phyloP scores from a whole-genome alignment of 2,888 invertebrate genomes.

The Hypena proboscidalis region DNA sequence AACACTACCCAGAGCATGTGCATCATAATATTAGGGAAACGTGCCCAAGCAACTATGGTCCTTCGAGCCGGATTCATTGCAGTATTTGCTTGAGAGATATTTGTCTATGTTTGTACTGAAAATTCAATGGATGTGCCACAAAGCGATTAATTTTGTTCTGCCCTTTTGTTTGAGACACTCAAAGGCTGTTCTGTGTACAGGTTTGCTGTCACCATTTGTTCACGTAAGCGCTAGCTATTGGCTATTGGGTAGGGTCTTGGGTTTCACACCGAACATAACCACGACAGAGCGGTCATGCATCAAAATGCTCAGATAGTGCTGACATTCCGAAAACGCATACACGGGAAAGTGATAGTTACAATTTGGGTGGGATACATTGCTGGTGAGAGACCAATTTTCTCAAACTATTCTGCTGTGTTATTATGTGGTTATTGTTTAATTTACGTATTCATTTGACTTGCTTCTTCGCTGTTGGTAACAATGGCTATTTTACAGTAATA shows the following conservation, averaged over 20 bases:
- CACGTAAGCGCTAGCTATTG: slow-evolving; percentile 27
- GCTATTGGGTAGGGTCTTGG: slow-evolving; percentile 20
- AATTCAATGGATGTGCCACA: slow-evolving; percentile 11
- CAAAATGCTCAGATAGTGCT: slow-evolving; percentile 32
- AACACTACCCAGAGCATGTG: slow-evolving; percentile 20
- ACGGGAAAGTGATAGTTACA: slow-evolving; percentile 2
- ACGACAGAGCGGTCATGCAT: slow-evolving; percentile 35
- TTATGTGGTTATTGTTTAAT: too few species aligned
- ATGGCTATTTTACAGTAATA: neutral
- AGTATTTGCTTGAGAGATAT: neutral
- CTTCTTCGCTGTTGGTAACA: too few species aligned
- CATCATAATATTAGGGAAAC: slow-evolving; percentile 9
- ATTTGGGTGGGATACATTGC: slow-evolving; percentile 14
- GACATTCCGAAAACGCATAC: slow-evolving; percentile 31
- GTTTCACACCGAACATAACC: slow-evolving; percentile 35
- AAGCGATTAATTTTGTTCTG: neutral
- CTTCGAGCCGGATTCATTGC: slow-evolving; percentile 14
- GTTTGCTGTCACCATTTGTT: slow-evolving; percentile 23
- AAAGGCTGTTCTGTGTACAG: neutral
- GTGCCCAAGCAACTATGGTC: neutral
- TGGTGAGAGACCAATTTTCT: too few species aligned
- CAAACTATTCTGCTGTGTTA: too few species aligned
- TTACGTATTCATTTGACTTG: too few species aligned
- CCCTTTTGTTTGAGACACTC: neutral
- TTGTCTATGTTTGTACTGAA: neutral